A percentile compares a stretch with the other conserved stretches of the same genome.
Evolutionary conservation across 1,140 invertebrate genomes (phyloP).

Genomic region (Parasteatoda tepidariorum): DNA sequence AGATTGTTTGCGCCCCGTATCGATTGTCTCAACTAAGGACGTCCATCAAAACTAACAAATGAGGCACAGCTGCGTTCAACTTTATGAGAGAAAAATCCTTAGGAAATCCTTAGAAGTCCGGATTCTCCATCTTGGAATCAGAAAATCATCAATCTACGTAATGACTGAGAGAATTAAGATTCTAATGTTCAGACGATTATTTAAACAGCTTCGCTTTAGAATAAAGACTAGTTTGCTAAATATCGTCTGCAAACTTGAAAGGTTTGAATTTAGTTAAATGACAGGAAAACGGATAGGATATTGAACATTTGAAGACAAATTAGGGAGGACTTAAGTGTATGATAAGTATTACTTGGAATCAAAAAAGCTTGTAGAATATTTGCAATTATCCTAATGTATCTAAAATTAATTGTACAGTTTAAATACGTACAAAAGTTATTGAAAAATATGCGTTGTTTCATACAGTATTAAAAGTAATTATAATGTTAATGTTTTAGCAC

Average conservation of each 20-base stretch:
- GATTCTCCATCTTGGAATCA: not conserved
- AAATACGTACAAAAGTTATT: no score
- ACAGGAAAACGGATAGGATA: not conserved
- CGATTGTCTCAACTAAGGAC: not conserved
- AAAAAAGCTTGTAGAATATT: no score
- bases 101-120: not conserved
- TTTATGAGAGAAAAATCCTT: not conserved
- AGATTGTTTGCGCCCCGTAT: not conserved
- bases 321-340: not conserved
- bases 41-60: not conserved
- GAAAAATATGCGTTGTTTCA: no score
- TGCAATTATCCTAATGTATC: no score
- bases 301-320: not conserved
- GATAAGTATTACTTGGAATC: not conserved
- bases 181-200: not conserved
- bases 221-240: no score
- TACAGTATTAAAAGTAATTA: no score
- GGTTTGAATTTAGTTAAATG: no score
- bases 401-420: no score
- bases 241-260: no score
- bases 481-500: no score
- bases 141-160: not conserved
- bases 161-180: not conserved
- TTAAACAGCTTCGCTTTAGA: not conserved
- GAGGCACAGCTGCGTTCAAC: not conserved